phyloP scores from a whole-genome alignment of 2,113 vertebrate genomes.

The Gnathonemus echidnorhynchus region DNA sequence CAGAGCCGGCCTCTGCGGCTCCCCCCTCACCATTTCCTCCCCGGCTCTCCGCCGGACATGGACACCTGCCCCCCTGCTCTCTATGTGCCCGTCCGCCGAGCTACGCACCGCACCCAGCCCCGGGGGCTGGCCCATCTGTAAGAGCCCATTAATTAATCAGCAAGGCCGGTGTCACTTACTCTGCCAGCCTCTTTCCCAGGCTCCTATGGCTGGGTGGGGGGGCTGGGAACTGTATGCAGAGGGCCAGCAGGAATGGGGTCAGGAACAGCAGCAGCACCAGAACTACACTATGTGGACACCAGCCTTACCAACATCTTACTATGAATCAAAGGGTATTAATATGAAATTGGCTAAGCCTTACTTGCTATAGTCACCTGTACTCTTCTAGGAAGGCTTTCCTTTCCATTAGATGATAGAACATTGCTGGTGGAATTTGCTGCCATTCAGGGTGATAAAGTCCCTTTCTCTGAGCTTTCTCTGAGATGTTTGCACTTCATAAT shows the following conservation, averaged over 20 bases:
- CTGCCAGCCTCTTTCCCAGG: slow-evolving; percentile 26
- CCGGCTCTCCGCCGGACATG: slow-evolving; percentile 35
- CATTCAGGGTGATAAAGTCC: neutral
- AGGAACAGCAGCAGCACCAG: neutral
- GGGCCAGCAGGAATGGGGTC: neutral
- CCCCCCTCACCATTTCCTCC: slow-evolving; percentile 55
- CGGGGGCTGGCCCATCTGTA: slow-evolving; percentile 38
- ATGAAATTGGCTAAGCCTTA: neutral
- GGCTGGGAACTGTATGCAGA: slow-evolving; percentile 27
- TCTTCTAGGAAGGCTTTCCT: neutral
- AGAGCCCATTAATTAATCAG: slow-evolving; percentile 68
- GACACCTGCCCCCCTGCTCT: slow-evolving; percentile 23
- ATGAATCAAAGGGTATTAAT: neutral
- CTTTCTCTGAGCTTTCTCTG: neutral
- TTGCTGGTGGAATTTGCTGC: neutral
- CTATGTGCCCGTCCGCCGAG: slow-evolving; percentile 13
- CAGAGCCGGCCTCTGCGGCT: slow-evolving; percentile 44
- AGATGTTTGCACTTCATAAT: neutral
- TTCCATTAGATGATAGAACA: neutral
- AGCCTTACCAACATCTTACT: neutral
- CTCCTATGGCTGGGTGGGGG: slow-evolving; percentile 36
- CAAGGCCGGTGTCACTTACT: slow-evolving; percentile 64
- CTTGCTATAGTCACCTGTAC: neutral
- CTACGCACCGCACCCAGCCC: slow-evolving; percentile 9
- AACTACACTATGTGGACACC: neutral